Evolutionary conservation across 1,140 invertebrate species (phyloP), one percentile per base, ranked within the genome.

Genomic region (Bombus affinis): DNA sequence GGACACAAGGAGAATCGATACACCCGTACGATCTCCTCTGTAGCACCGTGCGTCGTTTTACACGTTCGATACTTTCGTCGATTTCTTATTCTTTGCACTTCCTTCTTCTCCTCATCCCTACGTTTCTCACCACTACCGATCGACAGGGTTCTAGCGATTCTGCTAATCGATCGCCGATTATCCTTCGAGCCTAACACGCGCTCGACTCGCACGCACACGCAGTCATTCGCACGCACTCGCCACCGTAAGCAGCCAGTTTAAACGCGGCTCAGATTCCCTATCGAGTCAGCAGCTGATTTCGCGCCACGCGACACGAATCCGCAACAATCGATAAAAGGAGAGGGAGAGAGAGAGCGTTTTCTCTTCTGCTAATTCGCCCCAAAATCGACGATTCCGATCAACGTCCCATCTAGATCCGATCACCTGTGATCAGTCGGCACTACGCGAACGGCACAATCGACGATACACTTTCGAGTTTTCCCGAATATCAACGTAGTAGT

Each of bases 1-100:
- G 25, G 57, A 59, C 57, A 59, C 85, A 78, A 59, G 83, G 57
- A 68, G 70, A 70, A 84, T 87, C 59, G 75, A 82, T 87, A 79
- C 76, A 68, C 53, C 70, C 68, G 18, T 22, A 22, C 47, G 47
- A 53, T 53, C 18, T 53, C 47, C 47, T 22, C 18, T 8, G 47
- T 53, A 53, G 47, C 47, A 53, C 47, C 47, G 18, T 53, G 18
- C 18, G 47, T 53, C 18, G 47, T 53, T 53, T 22, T 53, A 53
- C 47, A 53, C 47, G 47, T 53, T 53, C 47, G 47, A 53, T 53
- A 53, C 18, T 53, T 53, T 53, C 47, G 47, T 53, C 66, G 44
- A 82, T 75, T 8, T 47, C 39, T 71, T 12, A 9, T 47, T 32
- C 37, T 3, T 59, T n/a, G 42, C 22, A 37, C 57, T 73, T 66